These are phyloP conservation scores for Pitta sordida DNA, from an alignment of 2,113 vertebrate genomes.

Conservation along the genomic window DNA sequence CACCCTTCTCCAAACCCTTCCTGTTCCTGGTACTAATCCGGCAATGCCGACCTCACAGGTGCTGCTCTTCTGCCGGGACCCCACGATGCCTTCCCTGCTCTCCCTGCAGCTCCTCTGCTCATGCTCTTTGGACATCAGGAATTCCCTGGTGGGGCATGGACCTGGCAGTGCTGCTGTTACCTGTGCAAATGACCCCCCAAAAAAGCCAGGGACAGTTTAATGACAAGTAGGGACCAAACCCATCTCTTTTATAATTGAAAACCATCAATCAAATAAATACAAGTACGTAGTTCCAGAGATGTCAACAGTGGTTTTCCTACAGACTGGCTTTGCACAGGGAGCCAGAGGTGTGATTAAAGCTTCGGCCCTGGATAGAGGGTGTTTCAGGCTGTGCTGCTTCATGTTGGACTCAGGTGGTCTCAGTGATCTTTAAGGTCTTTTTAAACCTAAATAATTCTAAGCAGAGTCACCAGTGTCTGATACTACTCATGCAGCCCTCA, in stretches of 20 bases:
- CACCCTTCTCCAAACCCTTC: neutral
- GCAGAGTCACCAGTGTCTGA: neutral
- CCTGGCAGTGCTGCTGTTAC: neutral
- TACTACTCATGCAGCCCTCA: neutral
- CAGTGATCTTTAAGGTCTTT: neutral
- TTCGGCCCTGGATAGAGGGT: neutral
- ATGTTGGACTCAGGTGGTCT: neutral
- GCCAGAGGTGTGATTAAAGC: neutral
- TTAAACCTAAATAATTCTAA: neutral
- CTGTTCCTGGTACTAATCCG: neutral
- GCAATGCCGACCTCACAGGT: neutral
- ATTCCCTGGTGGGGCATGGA: neutral
- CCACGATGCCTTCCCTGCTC: accelerated
- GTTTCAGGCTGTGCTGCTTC: neutral
- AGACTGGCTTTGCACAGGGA: neutral
- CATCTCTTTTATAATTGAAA: neutral
- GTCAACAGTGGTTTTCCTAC: neutral
- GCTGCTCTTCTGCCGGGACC: neutral
- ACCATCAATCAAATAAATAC: neutral
- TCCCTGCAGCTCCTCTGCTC: neutral
- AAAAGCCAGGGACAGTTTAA: neutral
- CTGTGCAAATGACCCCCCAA: neutral
- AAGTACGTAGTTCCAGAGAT: neutral
- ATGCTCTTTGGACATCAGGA: neutral
- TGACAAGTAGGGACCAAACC: neutral